These are phyloP conservation scores for Anneissia japonica DNA, from an alignment of 35 echinoderm and acorn worm genomes.

Conservation along the genomic window DNA sequence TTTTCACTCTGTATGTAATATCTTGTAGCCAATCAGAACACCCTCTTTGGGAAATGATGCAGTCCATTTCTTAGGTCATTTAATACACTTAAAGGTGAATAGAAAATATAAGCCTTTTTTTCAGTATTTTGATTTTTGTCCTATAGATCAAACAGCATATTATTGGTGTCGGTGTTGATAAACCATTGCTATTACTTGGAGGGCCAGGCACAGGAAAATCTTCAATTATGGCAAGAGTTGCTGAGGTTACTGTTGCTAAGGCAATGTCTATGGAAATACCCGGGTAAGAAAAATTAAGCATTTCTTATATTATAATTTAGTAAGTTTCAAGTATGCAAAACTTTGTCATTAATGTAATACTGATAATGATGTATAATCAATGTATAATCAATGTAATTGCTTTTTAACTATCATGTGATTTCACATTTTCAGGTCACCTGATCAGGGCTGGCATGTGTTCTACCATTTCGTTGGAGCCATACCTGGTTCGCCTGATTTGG, in stretches of 20 bases:
- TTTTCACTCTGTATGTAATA: no score
- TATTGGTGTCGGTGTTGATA: slow-evolving; percentile 12
- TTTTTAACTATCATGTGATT: no score
- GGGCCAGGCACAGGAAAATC: slow-evolving; percentile 71
- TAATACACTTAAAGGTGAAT: no score
- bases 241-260: slow-evolving; percentile 44
- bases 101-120: no score
- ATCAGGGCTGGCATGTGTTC: slow-evolving; percentile 68
- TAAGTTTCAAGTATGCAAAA: no score
- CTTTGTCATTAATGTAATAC: no score
- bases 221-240: slow-evolving; percentile 74
- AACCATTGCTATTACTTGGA: slow-evolving; percentile 46
- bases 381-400: no score
- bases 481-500: slow-evolving; percentile 63
- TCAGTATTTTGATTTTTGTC: background rate
- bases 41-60: no score
- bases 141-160: slow-evolving; percentile 60
- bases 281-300: slow-evolving; percentile 30
- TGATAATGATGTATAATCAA: no score
- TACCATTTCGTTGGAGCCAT: slow-evolving; percentile 82
- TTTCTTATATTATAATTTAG: background rate
- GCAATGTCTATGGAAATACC: slow-evolving; percentile 61
- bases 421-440: slow-evolving; percentile 21
- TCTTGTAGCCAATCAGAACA: no score
- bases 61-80: no score